These are phyloP conservation scores for Alauda arvensis DNA, from an alignment of 2,797 vertebrate species.

Conservation along the genomic window DNA sequence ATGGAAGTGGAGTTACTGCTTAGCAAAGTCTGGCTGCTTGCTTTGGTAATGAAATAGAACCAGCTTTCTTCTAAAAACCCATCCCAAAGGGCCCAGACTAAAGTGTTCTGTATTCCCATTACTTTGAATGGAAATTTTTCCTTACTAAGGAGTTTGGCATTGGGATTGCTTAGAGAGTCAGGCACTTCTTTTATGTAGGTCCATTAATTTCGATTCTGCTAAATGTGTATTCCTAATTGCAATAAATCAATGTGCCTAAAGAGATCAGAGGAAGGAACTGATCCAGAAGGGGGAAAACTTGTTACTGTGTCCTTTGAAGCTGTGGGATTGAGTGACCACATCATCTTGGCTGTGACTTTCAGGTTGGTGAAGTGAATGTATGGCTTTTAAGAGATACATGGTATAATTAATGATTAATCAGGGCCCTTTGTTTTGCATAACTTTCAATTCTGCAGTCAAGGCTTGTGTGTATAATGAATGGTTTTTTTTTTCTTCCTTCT, in stretches of 20 bases:
- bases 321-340: conserved; percentile 1
- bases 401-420: conserved; percentile 51
- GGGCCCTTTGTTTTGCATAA: conserved; percentile 21
- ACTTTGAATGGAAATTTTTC: background rate
- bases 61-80: background rate
- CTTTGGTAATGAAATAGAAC: conserved; percentile 16
- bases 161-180: background rate
- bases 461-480: conserved; percentile 45
- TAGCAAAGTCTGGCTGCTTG: background rate
- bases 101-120: background rate
- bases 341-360: conserved; percentile 41
- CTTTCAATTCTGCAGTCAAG: conserved; percentile 52
- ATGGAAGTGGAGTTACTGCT: background rate
- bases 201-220: conserved; percentile 19
- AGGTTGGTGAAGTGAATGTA: background rate
- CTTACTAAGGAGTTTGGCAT: background rate
- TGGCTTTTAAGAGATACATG: conserved; percentile 24
- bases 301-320: conserved; percentile 14
- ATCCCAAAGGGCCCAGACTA: background rate
- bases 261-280: conserved; percentile 14
- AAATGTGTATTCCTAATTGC: conserved; percentile 18
- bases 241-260: conserved; percentile 15
- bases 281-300: background rate
- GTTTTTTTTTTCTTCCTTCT: conserved; percentile 56
- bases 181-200: background rate